Evolutionary conservation across 2,797 vertebrate genomes (phyloP).

Genomic region (Coranthus polyacanthus): DNA sequence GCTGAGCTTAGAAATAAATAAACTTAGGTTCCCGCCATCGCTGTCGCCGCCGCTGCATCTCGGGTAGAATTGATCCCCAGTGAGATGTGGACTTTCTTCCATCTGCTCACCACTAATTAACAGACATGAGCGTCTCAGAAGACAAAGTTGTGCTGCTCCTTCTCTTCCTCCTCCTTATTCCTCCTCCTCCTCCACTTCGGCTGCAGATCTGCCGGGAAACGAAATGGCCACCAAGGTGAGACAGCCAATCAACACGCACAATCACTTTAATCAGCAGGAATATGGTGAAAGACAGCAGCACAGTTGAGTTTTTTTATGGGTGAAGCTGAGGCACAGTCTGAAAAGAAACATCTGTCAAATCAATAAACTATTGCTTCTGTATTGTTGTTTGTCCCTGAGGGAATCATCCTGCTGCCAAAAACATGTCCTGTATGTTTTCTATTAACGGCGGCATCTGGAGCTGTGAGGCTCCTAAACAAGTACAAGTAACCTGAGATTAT

Average conservation of each 20-base stretch:
- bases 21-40: slow-evolving; percentile 46
- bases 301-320: neutral
- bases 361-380: neutral
- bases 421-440: neutral
- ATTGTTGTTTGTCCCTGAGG: slow-evolving; percentile 16
- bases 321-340: slow-evolving; percentile 3
- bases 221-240: slow-evolving; percentile 56
- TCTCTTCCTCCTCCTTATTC: slow-evolving; percentile 45
- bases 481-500: too few relatives aligned
- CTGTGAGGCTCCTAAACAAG: neutral
- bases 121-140: slow-evolving; percentile 77
- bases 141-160: slow-evolving; percentile 55
- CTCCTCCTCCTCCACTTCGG: slow-evolving; percentile 46
- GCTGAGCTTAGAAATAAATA: slow-evolving; percentile 77
- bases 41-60: slow-evolving; percentile 60
- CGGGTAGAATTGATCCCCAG: slow-evolving; percentile 75
- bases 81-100: slow-evolving; percentile 77
- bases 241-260: slow-evolving; percentile 56
- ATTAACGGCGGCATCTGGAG: neutral
- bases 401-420: neutral
- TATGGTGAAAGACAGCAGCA: neutral
- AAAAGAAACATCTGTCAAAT: slow-evolving; percentile 3
- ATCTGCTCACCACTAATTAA: slow-evolving; percentile 85
- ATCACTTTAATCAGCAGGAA: slow-evolving; percentile 50
- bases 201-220: slow-evolving; percentile 63